Base-by-base conservation (phyloP, 2,113 vertebrate genomes). In the Aplodontia rufa region DNA sequence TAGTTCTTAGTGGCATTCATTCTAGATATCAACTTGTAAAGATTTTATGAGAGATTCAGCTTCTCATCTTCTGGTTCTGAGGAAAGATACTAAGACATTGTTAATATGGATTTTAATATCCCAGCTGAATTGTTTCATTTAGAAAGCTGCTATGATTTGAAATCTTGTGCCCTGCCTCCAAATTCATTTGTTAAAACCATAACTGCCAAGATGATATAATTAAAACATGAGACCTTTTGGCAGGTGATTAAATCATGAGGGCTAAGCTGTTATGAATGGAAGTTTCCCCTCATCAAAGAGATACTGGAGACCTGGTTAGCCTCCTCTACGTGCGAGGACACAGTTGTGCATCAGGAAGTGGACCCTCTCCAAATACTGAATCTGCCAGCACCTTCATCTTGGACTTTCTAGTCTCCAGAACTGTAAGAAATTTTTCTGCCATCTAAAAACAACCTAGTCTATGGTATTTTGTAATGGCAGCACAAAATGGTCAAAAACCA, bases 1-100 rank as follows among this genome's bases (percentile, higher is more conserved):
- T 47, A 72, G 51, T 66, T 95, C 13, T 88, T 19, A 84, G 3
- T 94, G 37, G 60, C 22, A 94, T 81, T 91, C 12, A 94, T 96
- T 74, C 9, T 32, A 88, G 45, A 55, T 64, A 89, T 71, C 30
- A 87, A 35, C 62, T 51, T 68, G 64, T 14, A 75, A 94, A 82
- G 60, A 94, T 51, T 12, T 81, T 76, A 83, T 49, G 55, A 91
- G 68, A 86, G 62, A 94, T 71, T 93, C 26, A 71, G 3, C 10
- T 82, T 20, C 28, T 20, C 19, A 72, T 58, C 85, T 93, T 84
- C 76, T 81, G 47, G 66, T 9, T 68, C 16, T 76, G 74, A 16
- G 19, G 37, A 93, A 84, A 12, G 28, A 85, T 83, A 79, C 22
- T 24, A 78, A 75, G 7, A 86, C 87, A 89, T 42, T 83, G 40